Evolutionary conservation across 2,888 invertebrate species (phyloP).

Genomic region (Noctua janthina): DNA sequence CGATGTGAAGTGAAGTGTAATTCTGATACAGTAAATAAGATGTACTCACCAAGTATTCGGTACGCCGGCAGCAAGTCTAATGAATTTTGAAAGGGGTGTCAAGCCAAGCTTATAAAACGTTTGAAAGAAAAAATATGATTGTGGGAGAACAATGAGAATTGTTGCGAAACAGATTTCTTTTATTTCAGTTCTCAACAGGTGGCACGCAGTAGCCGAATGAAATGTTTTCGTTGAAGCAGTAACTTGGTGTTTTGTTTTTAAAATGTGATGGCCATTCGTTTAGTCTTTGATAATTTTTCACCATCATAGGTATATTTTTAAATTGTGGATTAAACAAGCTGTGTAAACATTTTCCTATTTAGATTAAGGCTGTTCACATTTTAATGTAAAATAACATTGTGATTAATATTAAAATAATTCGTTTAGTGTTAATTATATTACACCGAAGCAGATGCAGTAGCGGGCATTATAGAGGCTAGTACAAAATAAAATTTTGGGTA

Average conservation of each 20-base stretch:
- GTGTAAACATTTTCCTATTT: background rate
- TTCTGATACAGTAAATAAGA: background rate
- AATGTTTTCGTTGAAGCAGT: background rate
- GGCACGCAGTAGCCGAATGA: conserved; percentile 36
- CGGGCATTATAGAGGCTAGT: background rate
- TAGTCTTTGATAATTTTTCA: background rate
- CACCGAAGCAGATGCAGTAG: background rate
- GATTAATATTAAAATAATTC: background rate
- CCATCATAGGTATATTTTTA: background rate
- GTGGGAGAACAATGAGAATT: conserved; percentile 75
- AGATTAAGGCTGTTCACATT: too few species aligned
- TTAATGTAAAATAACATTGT: background rate
- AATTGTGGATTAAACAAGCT: background rate
- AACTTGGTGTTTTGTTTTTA: conserved; percentile 8
- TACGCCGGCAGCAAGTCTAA: conserved; percentile 56
- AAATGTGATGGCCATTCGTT: background rate
- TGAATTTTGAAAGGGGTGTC: conserved; percentile 64
- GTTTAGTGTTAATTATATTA: background rate
- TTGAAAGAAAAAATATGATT: conserved; percentile 56
- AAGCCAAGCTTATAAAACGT: conserved; percentile 74
- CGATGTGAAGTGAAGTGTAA: background rate
- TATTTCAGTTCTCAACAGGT: conserved; percentile 60
- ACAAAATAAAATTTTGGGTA: background rate
- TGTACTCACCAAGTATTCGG: conserved; percentile 54
- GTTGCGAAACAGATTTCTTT: conserved; percentile 70